A percentile compares a stretch with the other conserved stretches of the same genome.
Evolutionary conservation across 1,140 invertebrate genomes (phyloP).

Genomic region (Calosoma granatense): DNA sequence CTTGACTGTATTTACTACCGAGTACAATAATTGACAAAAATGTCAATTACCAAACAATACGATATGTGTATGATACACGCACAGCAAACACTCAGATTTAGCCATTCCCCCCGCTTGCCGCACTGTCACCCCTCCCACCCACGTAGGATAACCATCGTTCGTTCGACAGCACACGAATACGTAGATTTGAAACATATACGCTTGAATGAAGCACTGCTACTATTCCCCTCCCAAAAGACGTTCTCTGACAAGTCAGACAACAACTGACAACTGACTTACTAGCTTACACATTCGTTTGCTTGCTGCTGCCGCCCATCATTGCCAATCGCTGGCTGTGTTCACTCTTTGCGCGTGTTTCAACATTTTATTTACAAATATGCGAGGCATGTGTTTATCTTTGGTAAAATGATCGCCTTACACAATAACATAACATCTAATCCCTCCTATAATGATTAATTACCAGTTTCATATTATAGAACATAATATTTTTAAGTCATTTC

Average conservation of each 20-base stretch:
- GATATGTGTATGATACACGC: not conserved
- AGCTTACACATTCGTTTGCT: too few species aligned
- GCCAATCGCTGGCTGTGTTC: not conserved
- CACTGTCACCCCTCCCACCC: not conserved
- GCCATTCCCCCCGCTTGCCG: not conserved
- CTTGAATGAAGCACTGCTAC: not conserved
- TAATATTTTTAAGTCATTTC: too few species aligned
- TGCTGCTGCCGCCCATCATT: too few species aligned
- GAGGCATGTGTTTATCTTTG: not conserved
- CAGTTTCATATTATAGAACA: too few species aligned
- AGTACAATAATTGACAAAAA: not conserved
- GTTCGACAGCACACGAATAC: not conserved
- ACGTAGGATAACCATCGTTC: not conserved
- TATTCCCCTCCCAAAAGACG: too few species aligned
- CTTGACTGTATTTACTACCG: not conserved
- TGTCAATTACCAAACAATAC: not conserved
- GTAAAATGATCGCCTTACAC: too few species aligned
- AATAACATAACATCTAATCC: too few species aligned
- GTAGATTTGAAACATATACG: not conserved
- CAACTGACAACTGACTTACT: too few species aligned
- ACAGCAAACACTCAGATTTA: constrained; percentile 4
- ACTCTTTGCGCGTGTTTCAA: not conserved
- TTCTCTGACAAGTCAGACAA: too few species aligned
- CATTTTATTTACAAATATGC: not conserved
- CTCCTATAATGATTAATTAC: too few species aligned